These are phyloP conservation scores for Tetrax tetrax DNA, from an alignment of 2,113 vertebrate species.

Conservation along the genomic window DNA sequence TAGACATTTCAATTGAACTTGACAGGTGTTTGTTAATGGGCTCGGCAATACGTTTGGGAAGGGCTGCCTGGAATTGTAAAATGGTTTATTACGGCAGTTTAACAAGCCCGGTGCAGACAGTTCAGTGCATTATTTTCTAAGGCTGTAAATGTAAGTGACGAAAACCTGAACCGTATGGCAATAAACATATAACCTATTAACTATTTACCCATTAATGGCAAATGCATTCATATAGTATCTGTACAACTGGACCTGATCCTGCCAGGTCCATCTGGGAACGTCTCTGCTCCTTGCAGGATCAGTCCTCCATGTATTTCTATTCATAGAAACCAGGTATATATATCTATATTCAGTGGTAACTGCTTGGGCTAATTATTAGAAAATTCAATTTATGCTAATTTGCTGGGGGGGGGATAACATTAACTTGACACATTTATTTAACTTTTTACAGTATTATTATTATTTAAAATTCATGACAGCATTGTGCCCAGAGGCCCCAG, in stretches of 20 bases:
- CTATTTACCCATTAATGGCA: not conserved
- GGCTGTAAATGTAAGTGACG: not conserved
- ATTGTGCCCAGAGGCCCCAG: constrained; percentile 9
- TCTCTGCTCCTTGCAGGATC: not conserved
- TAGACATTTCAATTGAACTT: constrained; percentile 16
- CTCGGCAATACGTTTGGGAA: not conserved
- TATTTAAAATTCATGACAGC: constrained; percentile 33
- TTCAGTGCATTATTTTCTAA: not conserved
- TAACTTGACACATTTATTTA: constrained; percentile 62
- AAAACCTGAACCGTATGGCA: not conserved
- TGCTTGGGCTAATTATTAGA: constrained; percentile 41
- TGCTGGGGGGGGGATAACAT: constrained; percentile 56
- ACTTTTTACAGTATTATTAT: constrained; percentile 36
- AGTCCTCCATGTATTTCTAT: not conserved
- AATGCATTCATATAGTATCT: not conserved
- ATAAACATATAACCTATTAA: not conserved
- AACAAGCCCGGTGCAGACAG: not conserved
- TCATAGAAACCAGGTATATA: not conserved
- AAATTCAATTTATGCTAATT: constrained; percentile 31
- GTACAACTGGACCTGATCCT: not conserved
- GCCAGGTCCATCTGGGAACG: not conserved
- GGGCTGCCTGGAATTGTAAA: not conserved
- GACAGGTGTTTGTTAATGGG: constrained; percentile 26
- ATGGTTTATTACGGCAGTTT: not conserved
- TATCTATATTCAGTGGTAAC: not conserved